phyloP scores from a whole-genome alignment of 2,888 invertebrate species.

The Sacculina carcini region DNA sequence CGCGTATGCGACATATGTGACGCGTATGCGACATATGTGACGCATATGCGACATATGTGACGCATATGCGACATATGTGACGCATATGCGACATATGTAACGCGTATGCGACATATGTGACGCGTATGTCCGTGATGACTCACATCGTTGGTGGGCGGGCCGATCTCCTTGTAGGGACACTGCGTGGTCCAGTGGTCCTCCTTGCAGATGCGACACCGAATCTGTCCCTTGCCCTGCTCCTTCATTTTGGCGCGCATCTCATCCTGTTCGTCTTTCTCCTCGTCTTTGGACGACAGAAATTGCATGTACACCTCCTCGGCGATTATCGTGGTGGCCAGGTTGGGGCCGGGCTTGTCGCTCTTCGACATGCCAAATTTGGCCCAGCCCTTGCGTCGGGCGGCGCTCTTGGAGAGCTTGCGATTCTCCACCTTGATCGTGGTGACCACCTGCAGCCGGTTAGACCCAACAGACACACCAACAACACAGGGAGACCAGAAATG shows the following conservation, averaged over 20 bases:
- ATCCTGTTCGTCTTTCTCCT: constrained; percentile 61
- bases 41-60: too few relatives aligned
- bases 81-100: too few relatives aligned
- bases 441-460: constrained; percentile 18
- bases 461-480: too few relatives aligned
- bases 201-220: constrained; percentile 67
- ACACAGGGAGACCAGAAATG: too few relatives aligned
- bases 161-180: constrained; percentile 81
- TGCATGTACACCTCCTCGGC: constrained; percentile 91
- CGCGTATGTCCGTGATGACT: not conserved
- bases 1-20: too few relatives aligned
- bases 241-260: constrained; percentile 59
- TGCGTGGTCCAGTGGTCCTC: constrained; percentile 96
- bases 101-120: too few relatives aligned
- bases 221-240: constrained; percentile 33
- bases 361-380: constrained; percentile 78
- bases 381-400: constrained; percentile 81
- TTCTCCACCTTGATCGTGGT: constrained; percentile 73
- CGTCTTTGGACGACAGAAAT: constrained; percentile 62
- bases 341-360: constrained; percentile 83
- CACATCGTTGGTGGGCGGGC: not conserved
- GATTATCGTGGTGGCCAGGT: constrained; percentile 87
- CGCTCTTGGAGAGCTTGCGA: constrained; percentile 44
- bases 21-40: too few relatives aligned
- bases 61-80: too few relatives aligned